Base-by-base conservation (phyloP, 1,140 invertebrate species). In the Solenopsis fugax region DNA sequence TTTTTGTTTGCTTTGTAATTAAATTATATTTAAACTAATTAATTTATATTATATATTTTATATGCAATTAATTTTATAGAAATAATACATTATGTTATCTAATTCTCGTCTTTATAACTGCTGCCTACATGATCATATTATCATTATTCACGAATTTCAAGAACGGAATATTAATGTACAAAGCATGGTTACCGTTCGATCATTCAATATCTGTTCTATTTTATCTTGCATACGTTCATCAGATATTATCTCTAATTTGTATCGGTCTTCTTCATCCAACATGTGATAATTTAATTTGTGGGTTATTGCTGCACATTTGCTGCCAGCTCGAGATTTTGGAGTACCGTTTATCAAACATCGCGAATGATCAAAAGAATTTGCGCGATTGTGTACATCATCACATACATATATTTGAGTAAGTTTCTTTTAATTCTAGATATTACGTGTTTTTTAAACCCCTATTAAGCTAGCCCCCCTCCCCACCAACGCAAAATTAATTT, bases 241-340 rank as follows among this genome's bases (percentile, higher is more conserved):
- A 91, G 29, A 12, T 54, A 4, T 29, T 76, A 18, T 41, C 62
- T 5, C 4, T 89, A 0, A 12, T 71, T 0, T 50, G 50, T 10
- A 85, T 71, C 0, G 81, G 89, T 3, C 7, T 78, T 10, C 4
- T 50, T 0, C 89, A 92, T 56, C 62, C 60, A 7, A 85, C 78
- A 0, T 86, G 56, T 16, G 90, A 91, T 18, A 76, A 48, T 18
- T 48, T 90, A 37, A 71, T 90, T 29, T 86, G 80, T 18, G 87
- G 90, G 12, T 77, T 91, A 18, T 77, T 91, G 82, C 71, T 89
- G 3, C 81, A 84, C 12, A 86, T 84, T 9, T 90, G 82, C 24
- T 58, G 87, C 1, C 89, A 89, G n/a, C 71, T 91, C 18, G 82
- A 86, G 29, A 91, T 90, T 75, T 60, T 75, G 58, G 72, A 75